Evolutionary conservation across 2,888 invertebrate species (phyloP).

Genomic region (Polia nebulosa): DNA sequence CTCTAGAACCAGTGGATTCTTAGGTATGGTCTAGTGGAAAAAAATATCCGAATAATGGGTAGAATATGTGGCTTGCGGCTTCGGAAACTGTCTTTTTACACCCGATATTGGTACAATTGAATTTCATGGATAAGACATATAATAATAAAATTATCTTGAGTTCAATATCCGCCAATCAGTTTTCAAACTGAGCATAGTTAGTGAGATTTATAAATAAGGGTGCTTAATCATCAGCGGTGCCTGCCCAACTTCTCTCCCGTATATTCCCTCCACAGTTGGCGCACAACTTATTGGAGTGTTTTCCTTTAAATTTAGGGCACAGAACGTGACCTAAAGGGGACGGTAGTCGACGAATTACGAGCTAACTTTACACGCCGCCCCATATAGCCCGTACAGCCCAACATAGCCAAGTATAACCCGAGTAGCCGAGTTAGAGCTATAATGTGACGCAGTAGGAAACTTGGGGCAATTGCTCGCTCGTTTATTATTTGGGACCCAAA

Average conservation of each 20-base stretch:
- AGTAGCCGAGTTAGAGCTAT: slow-evolving; percentile 51
- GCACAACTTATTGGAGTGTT: slow-evolving; percentile 84
- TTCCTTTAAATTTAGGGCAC: slow-evolving; percentile 87
- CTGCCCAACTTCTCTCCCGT: slow-evolving; percentile 2
- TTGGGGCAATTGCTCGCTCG: slow-evolving; percentile 58
- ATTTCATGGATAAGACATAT: too few species aligned
- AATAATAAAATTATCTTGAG: too few species aligned
- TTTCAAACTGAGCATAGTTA: too few species aligned
- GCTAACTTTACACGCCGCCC: slow-evolving; percentile 79
- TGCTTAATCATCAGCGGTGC: slow-evolving; percentile 1
- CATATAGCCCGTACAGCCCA: slow-evolving; percentile 72
- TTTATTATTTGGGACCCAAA: slow-evolving; percentile 61
- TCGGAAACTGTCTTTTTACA: too few species aligned
- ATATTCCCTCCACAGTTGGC: slow-evolving; percentile 71
- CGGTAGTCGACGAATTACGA: slow-evolving; percentile 80
- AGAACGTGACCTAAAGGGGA: slow-evolving; percentile 85
- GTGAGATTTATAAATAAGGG: too few species aligned
- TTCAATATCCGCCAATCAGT: too few species aligned
- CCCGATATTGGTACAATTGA: too few species aligned
- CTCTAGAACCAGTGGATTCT: too few species aligned
- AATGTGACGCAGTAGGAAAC: slow-evolving; percentile 67
- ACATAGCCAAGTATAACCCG: slow-evolving; percentile 38
- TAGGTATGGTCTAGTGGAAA: too few species aligned
- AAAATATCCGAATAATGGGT: too few species aligned
- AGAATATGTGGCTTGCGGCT: too few species aligned